These are phyloP conservation scores for Lycophotia porphyrea DNA, from an alignment of 2,888 invertebrate species.

Conservation along the genomic window DNA sequence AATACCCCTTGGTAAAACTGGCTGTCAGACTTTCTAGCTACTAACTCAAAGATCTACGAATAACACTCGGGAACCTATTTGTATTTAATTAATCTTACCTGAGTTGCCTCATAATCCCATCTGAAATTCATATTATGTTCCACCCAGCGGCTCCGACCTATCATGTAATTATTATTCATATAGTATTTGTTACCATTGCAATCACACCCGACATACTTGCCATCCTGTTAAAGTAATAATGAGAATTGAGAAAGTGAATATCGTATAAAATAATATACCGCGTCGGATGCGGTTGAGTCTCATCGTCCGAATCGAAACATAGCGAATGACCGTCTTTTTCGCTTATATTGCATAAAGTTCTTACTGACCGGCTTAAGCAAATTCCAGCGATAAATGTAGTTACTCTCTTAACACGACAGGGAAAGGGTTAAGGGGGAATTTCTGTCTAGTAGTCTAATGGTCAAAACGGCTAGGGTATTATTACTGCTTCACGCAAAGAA, in stretches of 20 bases:
- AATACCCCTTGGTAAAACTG: not conserved
- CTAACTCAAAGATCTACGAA: not conserved
- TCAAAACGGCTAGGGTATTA: not conserved
- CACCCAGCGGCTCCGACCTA: conserved; percentile 98
- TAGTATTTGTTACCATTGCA: conserved; percentile 97
- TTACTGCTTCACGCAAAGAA: not conserved
- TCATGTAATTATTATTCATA: conserved; percentile 96
- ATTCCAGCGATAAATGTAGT: not conserved
- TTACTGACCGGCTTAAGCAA: not conserved
- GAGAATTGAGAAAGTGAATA: not conserved
- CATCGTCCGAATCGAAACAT: not conserved
- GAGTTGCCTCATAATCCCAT: conserved; percentile 91
- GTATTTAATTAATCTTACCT: conserved; percentile 70
- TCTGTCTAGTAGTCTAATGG: not conserved
- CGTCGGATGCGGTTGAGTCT: not conserved
- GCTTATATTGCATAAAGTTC: not conserved
- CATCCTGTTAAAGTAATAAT: conserved; percentile 88
- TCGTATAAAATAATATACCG: too few relatives aligned
- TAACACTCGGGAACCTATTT: not conserved
- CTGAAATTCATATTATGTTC: conserved; percentile 93
- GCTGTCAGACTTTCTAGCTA: too few relatives aligned
- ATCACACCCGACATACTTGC: conserved; percentile 95
- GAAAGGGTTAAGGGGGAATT: not conserved
- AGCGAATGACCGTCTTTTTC: not conserved
- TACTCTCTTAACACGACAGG: not conserved